Evolutionary conservation across 35 echinoderm and acorn worm genomes (phyloP), one percentile per base, ranked within the genome.

Genomic region (Diadema setosum): DNA sequence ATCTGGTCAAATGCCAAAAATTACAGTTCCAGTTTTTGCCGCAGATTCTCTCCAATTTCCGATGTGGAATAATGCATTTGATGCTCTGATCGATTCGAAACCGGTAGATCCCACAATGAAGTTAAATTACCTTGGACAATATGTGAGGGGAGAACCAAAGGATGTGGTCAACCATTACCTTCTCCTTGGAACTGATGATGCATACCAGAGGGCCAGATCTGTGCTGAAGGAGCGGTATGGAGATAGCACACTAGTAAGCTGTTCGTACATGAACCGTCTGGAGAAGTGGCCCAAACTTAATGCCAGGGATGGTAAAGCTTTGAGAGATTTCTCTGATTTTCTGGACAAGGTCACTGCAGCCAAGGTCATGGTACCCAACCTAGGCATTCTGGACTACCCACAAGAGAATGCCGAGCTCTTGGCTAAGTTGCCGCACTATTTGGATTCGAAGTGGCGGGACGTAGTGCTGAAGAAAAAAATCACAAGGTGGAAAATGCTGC

Each of bases 371-470:
- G 42, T 89, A 21, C 46, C 86, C 4, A 61, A 33, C n/a, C 63
- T 94, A 0, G 82, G 9, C 37, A 89, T 67, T 5, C 26, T 89
- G 8, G 55, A 94, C 37, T 89, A 84, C 45, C 80, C 86, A 12
- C 81, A 94, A 17, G 70, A 65, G 7, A 3, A 88, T 3, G 45
- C 59, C 23, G 81, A 85, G 0, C 46, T 94, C 46, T 31, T 89
- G 12, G 75, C 81, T 26, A 94, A 94, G 39, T 55, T 89, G 2
- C 86, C 92, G 20, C 21, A 29, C 5, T 39, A 44, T 23, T 42
- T 94, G 6, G 76, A 89, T 16, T 89, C 89, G 39, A 30, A 20
- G 17, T 94, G 92, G 92, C 52, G 92, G 55, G 48, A 94, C 39
- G 18, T 39, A 1, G 86, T 41, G 18, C 46, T 11, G 48, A 52